A percentile compares a stretch with the other conserved stretches of the same genome.
Conservation (phyloP, 2,797 vertebrate genomes). For the Cynodonichthys magdalenae region DNA sequence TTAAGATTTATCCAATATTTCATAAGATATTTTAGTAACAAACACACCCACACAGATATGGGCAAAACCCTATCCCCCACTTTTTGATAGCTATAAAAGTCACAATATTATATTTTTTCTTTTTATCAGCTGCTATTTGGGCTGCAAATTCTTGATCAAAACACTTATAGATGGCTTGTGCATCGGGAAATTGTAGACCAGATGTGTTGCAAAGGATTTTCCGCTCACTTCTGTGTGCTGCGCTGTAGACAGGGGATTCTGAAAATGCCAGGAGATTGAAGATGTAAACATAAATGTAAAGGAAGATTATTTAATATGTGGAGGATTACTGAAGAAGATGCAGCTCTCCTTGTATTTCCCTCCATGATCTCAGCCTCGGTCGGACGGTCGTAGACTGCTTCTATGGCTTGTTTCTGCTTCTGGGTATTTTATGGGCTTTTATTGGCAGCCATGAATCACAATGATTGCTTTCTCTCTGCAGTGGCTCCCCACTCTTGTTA, state of each 20-base stretch:
- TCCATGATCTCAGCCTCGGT: slow-evolving; percentile 31
- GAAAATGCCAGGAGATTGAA: slow-evolving; percentile 27
- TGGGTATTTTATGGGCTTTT: slow-evolving; percentile 55
- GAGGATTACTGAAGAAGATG: slow-evolving; percentile 31
- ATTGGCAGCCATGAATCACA: slow-evolving; percentile 66
- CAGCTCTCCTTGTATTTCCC: slow-evolving; percentile 31
- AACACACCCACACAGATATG: too few relatives aligned
- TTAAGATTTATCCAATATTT: too few relatives aligned
- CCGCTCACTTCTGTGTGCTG: slow-evolving; percentile 11
- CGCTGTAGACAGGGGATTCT: neutral
- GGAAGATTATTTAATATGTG: slow-evolving; percentile 44
- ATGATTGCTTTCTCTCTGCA: slow-evolving; percentile 51
- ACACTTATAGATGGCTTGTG: neutral
- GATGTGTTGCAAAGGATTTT: slow-evolving; percentile 1
- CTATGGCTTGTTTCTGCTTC: slow-evolving; percentile 44
- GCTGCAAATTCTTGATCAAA: neutral
- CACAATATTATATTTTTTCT: neutral
- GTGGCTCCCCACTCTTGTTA: slow-evolving; percentile 41
- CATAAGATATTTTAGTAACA: too few relatives aligned
- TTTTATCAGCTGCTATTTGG: neutral
- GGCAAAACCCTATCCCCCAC: too few relatives aligned
- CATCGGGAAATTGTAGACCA: neutral
- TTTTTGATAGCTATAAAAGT: neutral
- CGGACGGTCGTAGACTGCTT: slow-evolving; percentile 17
- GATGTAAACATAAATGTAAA: slow-evolving; percentile 45